Conservation (phyloP, 2,888 invertebrate genomes). For the Lepidochrysops patricia region DNA sequence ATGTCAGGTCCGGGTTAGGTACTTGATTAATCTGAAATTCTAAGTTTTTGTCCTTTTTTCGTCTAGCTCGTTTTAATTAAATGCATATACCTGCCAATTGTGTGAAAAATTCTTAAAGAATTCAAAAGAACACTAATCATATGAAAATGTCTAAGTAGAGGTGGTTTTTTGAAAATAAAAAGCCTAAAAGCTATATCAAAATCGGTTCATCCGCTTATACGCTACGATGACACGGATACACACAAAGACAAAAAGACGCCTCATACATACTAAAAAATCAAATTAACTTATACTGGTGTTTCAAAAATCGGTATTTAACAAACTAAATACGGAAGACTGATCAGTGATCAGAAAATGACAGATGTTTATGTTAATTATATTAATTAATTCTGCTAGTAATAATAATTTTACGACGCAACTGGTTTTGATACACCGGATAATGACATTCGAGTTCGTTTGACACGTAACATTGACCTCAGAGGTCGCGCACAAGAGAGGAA, state of each 20-base stretch:
- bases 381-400: neutral
- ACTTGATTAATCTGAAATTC: neutral
- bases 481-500: no score
- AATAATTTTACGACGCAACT: slow-evolving; percentile 15
- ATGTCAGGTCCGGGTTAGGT: slow-evolving; percentile 3
- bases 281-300: no score
- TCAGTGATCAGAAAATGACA: neutral
- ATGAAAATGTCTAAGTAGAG: no score
- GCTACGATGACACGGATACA: no score
- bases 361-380: neutral
- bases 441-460: no score
- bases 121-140: neutral
- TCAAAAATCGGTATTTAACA: neutral
- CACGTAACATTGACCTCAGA: slow-evolving; percentile 26
- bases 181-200: no score
- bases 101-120: neutral
- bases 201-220: no score
- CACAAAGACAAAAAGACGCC: no score
- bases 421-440: slow-evolving; percentile 23
- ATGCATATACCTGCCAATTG: no score
- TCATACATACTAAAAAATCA: no score
- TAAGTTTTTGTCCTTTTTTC: neutral
- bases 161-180: no score
- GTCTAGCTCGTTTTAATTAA: neutral
- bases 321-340: neutral